Conservation (phyloP, 2,888 invertebrate genomes). For the Noctua comes region DNA sequence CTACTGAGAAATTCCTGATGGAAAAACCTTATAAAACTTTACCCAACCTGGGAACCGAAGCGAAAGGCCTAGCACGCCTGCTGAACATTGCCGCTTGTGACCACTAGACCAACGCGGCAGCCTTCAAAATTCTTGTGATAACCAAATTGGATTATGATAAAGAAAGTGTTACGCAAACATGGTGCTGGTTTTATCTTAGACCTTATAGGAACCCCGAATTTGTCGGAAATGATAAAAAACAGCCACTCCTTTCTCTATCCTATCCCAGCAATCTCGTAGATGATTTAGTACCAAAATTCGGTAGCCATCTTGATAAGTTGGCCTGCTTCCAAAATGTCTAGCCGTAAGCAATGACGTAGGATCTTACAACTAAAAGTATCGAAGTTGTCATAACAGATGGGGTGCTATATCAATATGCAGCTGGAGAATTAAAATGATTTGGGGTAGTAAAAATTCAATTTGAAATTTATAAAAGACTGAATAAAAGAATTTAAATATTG, state of each 20-base stretch:
- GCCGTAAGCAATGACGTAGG: slow-evolving; percentile 54
- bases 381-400: slow-evolving; percentile 25
- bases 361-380: slow-evolving; percentile 50
- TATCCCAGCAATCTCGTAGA: slow-evolving; percentile 4
- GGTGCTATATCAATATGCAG: slow-evolving; percentile 3
- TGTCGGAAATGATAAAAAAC: background rate
- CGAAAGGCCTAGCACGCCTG: too few relatives aligned
- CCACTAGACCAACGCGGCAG: background rate
- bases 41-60: background rate
- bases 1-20: background rate
- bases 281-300: slow-evolving; percentile 60
- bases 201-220: background rate
- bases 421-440: background rate
- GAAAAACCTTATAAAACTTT: background rate
- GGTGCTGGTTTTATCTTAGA: too few relatives aligned
- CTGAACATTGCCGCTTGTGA: background rate
- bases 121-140: background rate
- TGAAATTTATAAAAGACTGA: background rate
- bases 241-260: background rate
- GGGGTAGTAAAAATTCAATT: background rate
- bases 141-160: background rate
- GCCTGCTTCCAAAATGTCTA: slow-evolving; percentile 61
- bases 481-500: background rate
- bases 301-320: slow-evolving; percentile 52
- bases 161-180: background rate